Percentiles rank a stretch among this genome's conserved stretches.
These are phyloP conservation scores for Scaptomyza graminum DNA, from an alignment of 1,140 invertebrate genomes.

Conservation along the genomic window DNA sequence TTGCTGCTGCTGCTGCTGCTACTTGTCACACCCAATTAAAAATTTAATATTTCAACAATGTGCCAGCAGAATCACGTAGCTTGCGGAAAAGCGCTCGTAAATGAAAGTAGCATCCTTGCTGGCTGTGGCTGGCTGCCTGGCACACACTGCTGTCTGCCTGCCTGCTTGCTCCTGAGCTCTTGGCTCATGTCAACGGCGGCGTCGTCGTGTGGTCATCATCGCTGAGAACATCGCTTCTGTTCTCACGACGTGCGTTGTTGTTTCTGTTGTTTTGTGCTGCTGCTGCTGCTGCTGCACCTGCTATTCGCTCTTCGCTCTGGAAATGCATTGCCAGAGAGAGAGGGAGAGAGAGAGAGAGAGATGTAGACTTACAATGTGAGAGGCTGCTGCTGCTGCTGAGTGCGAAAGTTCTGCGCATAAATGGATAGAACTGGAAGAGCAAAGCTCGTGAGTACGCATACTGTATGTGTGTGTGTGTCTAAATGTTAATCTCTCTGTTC, in stretches of 20 bases:
- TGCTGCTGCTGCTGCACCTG: slow-evolving; percentile 31
- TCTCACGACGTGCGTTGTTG: slow-evolving; percentile 11
- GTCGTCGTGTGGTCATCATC: slow-evolving; percentile 22
- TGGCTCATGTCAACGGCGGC: slow-evolving; percentile 30
- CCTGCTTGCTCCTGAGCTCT: background rate
- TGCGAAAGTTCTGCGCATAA: slow-evolving; percentile 46
- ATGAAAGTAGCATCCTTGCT: slow-evolving; percentile 62
- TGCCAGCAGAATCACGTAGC: slow-evolving; percentile 58
- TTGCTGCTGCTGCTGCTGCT: slow-evolving; percentile 13
- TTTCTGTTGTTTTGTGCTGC: slow-evolving; percentile 14
- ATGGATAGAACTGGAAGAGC: slow-evolving; percentile 1
- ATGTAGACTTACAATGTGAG: slow-evolving; percentile 1
- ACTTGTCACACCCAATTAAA: slow-evolving; percentile 69
- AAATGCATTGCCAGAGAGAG: slow-evolving; percentile 31
- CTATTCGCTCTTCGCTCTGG: slow-evolving; percentile 8
- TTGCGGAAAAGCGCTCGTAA: slow-evolving; percentile 53
- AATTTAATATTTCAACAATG: slow-evolving; percentile 66
- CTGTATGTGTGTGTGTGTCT: slow-evolving; percentile 2
- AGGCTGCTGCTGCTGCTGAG: slow-evolving; percentile 11
- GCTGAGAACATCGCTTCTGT: slow-evolving; percentile 19
- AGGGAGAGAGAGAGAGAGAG: slow-evolving; percentile 13
- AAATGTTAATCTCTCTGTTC: slow-evolving; percentile 9
- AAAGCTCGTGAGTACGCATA: slow-evolving; percentile 22
- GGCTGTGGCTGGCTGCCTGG: slow-evolving; percentile 54
- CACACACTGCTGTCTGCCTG: slow-evolving; percentile 42